These are phyloP conservation scores for Hydrozoanthus gracilis DNA, from an alignment of 92 coral and sea anemone genomes.

Conservation along the genomic window DNA sequence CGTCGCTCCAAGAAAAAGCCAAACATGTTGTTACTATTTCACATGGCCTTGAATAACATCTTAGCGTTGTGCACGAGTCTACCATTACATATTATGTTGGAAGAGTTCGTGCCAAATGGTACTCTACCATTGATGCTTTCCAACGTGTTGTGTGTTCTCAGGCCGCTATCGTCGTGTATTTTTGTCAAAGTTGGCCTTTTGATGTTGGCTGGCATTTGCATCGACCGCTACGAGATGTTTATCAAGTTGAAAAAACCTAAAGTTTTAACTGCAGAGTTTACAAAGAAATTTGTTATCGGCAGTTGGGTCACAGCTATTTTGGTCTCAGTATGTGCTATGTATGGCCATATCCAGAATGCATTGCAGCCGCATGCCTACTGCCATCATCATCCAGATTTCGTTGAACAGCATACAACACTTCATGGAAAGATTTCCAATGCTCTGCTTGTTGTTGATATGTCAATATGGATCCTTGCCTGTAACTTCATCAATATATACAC, in stretches of 20 bases:
- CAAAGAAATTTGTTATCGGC: constrained; percentile 4
- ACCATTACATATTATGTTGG: constrained; percentile 7
- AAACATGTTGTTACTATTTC: constrained; percentile 19
- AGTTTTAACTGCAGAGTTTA: constrained; percentile 27
- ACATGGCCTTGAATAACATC: constrained; percentile 42
- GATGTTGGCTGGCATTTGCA: constrained; percentile 29
- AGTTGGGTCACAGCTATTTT: constrained; percentile 14
- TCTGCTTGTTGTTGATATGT: constrained; percentile 10
- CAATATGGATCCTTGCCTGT: constrained; percentile 26
- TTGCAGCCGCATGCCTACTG: constrained; percentile 9
- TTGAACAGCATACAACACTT: neutral
- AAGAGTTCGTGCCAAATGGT: constrained; percentile 6
- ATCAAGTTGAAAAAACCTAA: constrained; percentile 20
- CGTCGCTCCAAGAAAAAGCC: constrained; percentile 34
- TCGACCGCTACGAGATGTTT: constrained; percentile 36
- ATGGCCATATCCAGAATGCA: constrained; percentile 39
- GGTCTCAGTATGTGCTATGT: neutral
- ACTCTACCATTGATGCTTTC: neutral
- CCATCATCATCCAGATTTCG: constrained; percentile 14
- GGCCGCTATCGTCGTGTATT: constrained; percentile 23
- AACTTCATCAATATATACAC: constrained; percentile 17
- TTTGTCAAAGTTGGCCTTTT: constrained; percentile 43
- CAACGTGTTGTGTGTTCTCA: constrained; percentile 9
- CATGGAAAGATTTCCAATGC: constrained; percentile 29
- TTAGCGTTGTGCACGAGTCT: constrained; percentile 25